phyloP scores from a whole-genome alignment of 2,797 vertebrate genomes.

The Siniperca undulata region DNA sequence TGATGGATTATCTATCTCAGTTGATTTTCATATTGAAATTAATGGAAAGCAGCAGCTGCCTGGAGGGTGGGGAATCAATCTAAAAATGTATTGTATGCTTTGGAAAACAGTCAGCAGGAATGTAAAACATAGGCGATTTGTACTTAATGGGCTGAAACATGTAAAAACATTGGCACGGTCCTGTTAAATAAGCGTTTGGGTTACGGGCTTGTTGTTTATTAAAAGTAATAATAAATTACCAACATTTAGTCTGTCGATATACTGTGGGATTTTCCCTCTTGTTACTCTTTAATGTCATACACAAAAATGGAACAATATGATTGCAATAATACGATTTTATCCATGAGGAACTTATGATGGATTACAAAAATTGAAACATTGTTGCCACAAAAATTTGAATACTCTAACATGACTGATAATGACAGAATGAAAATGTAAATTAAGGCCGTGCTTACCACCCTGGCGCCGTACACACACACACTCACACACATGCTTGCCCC shows the following conservation, averaged over 20 bases:
- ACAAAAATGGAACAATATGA: slow-evolving; percentile 27
- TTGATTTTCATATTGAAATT: slow-evolving; percentile 53
- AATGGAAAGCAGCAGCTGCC: slow-evolving; percentile 49
- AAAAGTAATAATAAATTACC: slow-evolving; percentile 59
- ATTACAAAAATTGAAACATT: slow-evolving; percentile 25
- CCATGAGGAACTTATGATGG: slow-evolving; percentile 28
- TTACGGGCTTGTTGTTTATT: slow-evolving; percentile 51
- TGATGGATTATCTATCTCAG: slow-evolving; percentile 48
- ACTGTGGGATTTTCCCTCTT: slow-evolving; percentile 14
- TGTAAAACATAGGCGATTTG: slow-evolving; percentile 66
- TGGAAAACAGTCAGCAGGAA: slow-evolving; percentile 64
- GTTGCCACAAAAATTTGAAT: slow-evolving; percentile 32
- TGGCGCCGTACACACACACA: background rate
- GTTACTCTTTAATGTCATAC: slow-evolving; percentile 16
- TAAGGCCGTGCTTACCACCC: slow-evolving; percentile 13
- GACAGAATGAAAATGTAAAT: slow-evolving; percentile 63
- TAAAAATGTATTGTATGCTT: slow-evolving; percentile 51
- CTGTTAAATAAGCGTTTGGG: slow-evolving; percentile 43
- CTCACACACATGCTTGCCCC: background rate
- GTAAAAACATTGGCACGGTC: slow-evolving; percentile 62
- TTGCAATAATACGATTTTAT: slow-evolving; percentile 21
- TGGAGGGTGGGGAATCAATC: slow-evolving; percentile 59
- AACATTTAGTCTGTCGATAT: slow-evolving; percentile 36
- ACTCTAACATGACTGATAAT: slow-evolving; percentile 42
- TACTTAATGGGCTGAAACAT: slow-evolving; percentile 68